These are phyloP conservation scores for Erethizon dorsatum DNA, from an alignment of 2,797 vertebrate genomes.

Conservation along the genomic window DNA sequence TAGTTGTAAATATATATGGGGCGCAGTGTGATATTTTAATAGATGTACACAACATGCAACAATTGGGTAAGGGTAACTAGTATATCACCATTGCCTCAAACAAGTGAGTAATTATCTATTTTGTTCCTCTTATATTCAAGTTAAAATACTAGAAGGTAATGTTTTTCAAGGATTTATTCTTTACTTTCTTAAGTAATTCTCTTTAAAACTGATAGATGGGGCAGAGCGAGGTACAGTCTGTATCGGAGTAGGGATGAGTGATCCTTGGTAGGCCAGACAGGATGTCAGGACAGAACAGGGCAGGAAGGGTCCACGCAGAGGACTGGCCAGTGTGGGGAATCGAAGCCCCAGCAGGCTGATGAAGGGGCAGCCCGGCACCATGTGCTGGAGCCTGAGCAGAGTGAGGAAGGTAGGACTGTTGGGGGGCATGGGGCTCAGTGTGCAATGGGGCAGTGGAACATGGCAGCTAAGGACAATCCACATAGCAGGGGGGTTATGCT, in stretches of 20 bases:
- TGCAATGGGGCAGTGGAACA: neutral
- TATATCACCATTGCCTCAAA: neutral
- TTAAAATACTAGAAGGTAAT: neutral
- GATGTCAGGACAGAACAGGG: neutral
- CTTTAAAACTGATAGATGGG: neutral
- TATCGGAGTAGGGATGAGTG: rapidly evolving
- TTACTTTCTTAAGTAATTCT: neutral
- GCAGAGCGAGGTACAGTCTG: neutral
- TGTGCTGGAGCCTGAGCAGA: neutral
- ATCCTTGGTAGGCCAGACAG: neutral
- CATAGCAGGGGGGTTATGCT: no score
- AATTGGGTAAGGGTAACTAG: neutral
- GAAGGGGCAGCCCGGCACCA: neutral
- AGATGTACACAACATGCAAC: neutral
- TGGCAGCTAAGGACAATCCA: neutral
- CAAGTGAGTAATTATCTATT: neutral
- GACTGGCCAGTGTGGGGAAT: neutral
- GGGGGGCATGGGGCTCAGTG: neutral
- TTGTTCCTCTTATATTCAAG: conserved; percentile 14
- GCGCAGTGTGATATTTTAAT: neutral
- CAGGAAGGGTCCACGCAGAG: neutral
- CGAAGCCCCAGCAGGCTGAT: neutral
- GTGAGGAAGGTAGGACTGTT: neutral
- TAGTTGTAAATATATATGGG: neutral
- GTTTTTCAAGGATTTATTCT: neutral